These are phyloP conservation scores for Chloebia gouldiae DNA, from an alignment of 2,113 vertebrate genomes.

Conservation along the genomic window DNA sequence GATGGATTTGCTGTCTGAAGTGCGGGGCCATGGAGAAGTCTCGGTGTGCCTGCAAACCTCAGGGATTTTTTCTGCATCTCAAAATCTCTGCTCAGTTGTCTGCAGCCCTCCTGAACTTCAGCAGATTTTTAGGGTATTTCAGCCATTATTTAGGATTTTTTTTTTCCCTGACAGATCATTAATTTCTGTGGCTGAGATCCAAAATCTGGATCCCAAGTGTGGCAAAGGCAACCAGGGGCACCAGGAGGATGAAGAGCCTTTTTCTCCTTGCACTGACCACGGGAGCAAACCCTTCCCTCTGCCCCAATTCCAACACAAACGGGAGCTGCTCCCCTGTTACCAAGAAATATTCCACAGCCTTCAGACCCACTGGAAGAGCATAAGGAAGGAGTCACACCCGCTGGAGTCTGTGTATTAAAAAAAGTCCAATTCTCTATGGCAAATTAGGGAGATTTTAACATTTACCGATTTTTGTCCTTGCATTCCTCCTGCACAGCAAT, in stretches of 20 bases:
- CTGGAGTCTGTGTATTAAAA: neutral
- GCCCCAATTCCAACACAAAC: neutral
- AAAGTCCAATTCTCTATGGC: neutral
- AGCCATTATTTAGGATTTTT: neutral
- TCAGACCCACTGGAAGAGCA: neutral
- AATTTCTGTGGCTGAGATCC: neutral
- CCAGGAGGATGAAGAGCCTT: fast-evolving
- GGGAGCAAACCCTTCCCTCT: neutral
- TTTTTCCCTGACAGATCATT: neutral
- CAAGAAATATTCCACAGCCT: neutral
- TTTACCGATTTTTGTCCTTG: fast-evolving
- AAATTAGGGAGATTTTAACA: neutral
- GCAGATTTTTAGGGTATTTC: neutral
- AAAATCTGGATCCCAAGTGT: neutral
- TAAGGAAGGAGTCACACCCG: neutral
- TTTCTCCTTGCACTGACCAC: neutral
- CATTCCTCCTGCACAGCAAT: neutral
- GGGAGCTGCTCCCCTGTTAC: neutral
- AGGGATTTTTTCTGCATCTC: neutral
- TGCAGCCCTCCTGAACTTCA: neutral
- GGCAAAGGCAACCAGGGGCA: neutral
- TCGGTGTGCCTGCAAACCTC: neutral
- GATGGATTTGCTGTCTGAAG: fast-evolving
- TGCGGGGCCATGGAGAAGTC: neutral
- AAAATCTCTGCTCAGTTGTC: no score